Conservation (phyloP, 2,888 invertebrate genomes). For the Eristalis intricaria region DNA sequence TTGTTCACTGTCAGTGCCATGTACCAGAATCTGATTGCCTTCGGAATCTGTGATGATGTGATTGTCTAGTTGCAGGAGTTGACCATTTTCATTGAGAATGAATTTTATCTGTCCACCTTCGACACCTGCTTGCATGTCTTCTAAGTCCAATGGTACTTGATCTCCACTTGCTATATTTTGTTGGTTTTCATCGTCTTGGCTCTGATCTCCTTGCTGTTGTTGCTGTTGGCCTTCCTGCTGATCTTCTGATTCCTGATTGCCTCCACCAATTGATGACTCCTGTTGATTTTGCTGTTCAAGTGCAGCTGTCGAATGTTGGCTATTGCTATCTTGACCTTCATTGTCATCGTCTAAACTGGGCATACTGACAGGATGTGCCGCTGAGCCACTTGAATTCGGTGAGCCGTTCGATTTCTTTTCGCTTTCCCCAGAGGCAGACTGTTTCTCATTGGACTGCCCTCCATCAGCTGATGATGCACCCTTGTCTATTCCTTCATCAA, state of each 20-base stretch:
- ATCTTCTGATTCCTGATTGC: constrained; percentile 50
- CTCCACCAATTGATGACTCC: constrained; percentile 21
- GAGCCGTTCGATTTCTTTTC: constrained; percentile 43
- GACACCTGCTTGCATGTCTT: constrained; percentile 81
- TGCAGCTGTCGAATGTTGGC: constrained; percentile 70
- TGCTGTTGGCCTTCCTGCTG: constrained; percentile 63
- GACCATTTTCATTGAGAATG: constrained; percentile 81
- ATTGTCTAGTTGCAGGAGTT: constrained; percentile 80
- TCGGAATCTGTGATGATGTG: constrained; percentile 81
- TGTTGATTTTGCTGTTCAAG: constrained; percentile 66
- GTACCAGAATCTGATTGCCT: constrained; percentile 81
- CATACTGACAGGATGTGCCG: constrained; percentile 80
- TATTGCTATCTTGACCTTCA: constrained; percentile 75
- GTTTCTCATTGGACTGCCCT: constrained; percentile 68
- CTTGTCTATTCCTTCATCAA: constrained; percentile 75
- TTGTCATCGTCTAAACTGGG: constrained; percentile 81
- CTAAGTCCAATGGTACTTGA: constrained; percentile 81
- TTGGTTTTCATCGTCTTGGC: constrained; percentile 65
- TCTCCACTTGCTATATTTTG: constrained; percentile 72
- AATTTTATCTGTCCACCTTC: constrained; percentile 81
- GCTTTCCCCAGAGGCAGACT: constrained; percentile 74
- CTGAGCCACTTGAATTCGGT: constrained; percentile 53
- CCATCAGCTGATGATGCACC: constrained; percentile 36
- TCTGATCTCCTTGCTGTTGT: constrained; percentile 60
- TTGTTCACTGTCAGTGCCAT: constrained; percentile 80